Evolutionary conservation across 2,113 vertebrate species (phyloP), one percentile per base, ranked within the genome.

Genomic region (Suricata suricatta): DNA sequence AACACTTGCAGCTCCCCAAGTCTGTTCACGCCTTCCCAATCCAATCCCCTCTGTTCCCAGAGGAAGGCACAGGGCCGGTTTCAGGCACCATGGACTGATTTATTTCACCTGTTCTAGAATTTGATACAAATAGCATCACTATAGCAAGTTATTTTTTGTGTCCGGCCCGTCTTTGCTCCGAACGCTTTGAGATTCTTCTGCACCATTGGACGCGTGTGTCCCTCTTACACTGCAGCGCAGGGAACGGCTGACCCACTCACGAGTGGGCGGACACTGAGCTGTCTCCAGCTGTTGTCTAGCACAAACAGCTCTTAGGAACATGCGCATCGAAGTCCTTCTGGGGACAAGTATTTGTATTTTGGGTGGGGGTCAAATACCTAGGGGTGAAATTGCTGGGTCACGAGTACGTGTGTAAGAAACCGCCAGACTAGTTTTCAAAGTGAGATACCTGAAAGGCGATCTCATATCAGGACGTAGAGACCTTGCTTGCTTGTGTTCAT

Each of bases 401-500:
- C 15, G 69, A 13, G 35, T 66, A 68, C 17, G 27, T 47, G 0
- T 54, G 21, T n/a, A 50, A 52, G 44, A 87, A 95, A 82, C 12
- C 66, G 66, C 5, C 27, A 21, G 17, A n/a, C 33, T 44, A 21
- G 47, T 90, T 88, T 47, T 83, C 52, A n/a, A 76, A 35, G 44
- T 11, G 44, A 23, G 27, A 3, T 15, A 1, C 76, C 64, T 38
- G 74, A 33, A 66, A 52, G 44, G 7, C 15, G 17, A 19, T 25
- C 77, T 76, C 54, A 2, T 0, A 0, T 29, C 57, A 17, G 35
- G 11, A 33, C 33, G 14, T 1, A 0, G 2, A 19, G 54, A 69
- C 11, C 17, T 31, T 31, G 63, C 25, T 44, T 0, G 0, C 7
- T 6, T 19, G 5, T 71, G 63, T 7, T 33, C 11, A 19, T 1